Evolutionary conservation across 2,797 vertebrate species (phyloP).

Genomic region (Ficedula albicollis): DNA sequence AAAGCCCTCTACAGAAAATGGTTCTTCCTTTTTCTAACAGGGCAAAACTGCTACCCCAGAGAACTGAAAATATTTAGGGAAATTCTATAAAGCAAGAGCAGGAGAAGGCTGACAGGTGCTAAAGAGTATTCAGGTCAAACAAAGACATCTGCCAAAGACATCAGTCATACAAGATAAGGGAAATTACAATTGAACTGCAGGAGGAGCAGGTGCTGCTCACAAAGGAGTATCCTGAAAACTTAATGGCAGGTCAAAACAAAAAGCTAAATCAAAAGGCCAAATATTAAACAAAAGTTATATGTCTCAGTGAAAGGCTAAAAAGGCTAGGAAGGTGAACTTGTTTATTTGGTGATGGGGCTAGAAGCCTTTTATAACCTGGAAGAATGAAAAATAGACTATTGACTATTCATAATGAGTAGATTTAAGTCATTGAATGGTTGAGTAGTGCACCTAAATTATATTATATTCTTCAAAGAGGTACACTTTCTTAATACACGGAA

Average conservation of each 20-base stretch:
- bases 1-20: neutral
- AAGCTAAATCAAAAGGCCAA: neutral
- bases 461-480: neutral
- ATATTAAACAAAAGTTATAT: neutral
- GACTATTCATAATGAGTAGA: neutral
- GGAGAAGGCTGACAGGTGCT: slow-evolving; percentile 27
- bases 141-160: slow-evolving; percentile 65
- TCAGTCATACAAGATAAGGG: slow-evolving; percentile 43
- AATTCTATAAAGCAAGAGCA: neutral
- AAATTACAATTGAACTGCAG: slow-evolving; percentile 21
- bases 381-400: neutral
- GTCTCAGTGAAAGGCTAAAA: neutral
- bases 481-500: neutral
- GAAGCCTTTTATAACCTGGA: neutral
- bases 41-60: neutral
- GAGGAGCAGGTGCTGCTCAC: neutral
- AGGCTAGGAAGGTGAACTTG: neutral
- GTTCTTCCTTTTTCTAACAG: neutral
- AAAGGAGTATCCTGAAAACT: neutral
- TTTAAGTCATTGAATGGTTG: neutral
- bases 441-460: neutral
- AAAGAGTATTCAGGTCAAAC: slow-evolving; percentile 55
- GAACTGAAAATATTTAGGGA: neutral
- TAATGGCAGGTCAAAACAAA: neutral
- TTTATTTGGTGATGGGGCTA: neutral